A percentile compares a stretch with the other conserved stretches of the same genome.
These are phyloP conservation scores for Percina caprodes DNA, from an alignment of 2,113 vertebrate genomes.

Conservation along the genomic window DNA sequence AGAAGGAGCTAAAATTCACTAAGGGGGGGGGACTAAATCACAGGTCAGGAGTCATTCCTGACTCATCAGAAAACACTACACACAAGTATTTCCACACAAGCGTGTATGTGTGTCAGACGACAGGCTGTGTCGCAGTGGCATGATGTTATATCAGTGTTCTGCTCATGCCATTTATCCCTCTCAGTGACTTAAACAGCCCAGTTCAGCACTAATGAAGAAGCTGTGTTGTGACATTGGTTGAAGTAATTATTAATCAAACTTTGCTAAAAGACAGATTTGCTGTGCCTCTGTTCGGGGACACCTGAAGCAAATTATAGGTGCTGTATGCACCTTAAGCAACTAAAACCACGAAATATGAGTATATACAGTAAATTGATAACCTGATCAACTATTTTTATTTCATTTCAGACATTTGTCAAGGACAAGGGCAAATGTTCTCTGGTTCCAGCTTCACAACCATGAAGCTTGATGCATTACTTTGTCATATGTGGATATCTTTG, in stretches of 20 bases:
- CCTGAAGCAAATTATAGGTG: neutral
- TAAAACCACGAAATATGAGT: neutral
- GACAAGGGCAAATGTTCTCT: neutral
- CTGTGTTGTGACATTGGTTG: neutral
- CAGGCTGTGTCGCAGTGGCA: neutral
- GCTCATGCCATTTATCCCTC: neutral
- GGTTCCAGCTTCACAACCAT: neutral
- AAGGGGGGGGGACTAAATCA: constrained; percentile 36
- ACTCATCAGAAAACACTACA: constrained; percentile 54
- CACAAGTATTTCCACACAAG: constrained; percentile 46
- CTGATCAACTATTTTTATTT: neutral
- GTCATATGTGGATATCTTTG: neutral
- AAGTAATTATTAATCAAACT: constrained; percentile 2
- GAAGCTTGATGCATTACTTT: neutral
- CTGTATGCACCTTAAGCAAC: neutral
- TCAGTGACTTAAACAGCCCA: constrained; percentile 1
- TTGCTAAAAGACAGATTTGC: neutral
- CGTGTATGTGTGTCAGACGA: neutral
- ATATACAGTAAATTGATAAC: neutral
- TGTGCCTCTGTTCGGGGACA: neutral
- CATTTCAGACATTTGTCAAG: neutral
- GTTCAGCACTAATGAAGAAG: neutral
- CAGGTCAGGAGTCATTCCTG: constrained; percentile 31
- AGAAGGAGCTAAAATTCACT: neutral
- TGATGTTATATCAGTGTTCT: constrained; percentile 4